A percentile compares a stretch with the other conserved stretches of the same genome.
Conservation (phyloP, 2,113 vertebrate genomes). For the Onychorhynchus coronatus region DNA sequence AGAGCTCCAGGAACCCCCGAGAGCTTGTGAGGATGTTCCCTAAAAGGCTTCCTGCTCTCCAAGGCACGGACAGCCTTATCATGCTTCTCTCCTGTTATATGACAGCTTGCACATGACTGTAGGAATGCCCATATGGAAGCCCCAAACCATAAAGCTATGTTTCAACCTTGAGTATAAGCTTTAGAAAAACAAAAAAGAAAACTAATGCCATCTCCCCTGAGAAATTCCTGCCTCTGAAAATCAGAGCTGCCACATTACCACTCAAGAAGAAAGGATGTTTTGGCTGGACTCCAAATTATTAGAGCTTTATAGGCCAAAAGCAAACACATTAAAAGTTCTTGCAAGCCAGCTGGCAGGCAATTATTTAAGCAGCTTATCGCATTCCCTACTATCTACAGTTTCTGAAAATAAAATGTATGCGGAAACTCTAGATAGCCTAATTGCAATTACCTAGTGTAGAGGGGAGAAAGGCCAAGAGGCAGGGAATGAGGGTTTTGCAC, state of each 20-base stretch:
- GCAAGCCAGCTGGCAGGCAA: constrained; percentile 34
- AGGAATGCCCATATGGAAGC: neutral
- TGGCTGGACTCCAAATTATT: constrained; percentile 25
- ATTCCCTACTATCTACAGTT: neutral
- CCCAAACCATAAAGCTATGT: neutral
- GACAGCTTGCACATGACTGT: neutral
- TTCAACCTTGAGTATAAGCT: neutral
- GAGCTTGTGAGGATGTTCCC: neutral
- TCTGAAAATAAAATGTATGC: neutral
- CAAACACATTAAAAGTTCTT: constrained; percentile 43
- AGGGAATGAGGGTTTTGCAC: neutral
- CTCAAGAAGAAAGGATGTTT: constrained; percentile 4
- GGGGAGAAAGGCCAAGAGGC: neutral
- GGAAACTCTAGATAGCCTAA: neutral
- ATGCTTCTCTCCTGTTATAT: neutral
- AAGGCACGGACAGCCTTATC: neutral
- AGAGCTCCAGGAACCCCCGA: neutral
- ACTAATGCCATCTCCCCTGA: neutral
- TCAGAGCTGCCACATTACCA: neutral
- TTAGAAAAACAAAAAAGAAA: constrained; percentile 25
- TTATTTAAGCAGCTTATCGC: constrained; percentile 45
- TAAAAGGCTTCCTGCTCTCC: neutral
- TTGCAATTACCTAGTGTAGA: neutral
- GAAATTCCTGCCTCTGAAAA: constrained; percentile 18
- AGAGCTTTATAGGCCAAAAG: constrained; percentile 41